These are phyloP conservation scores for Hafferia zeledoni DNA, from an alignment of 2,797 vertebrate species.

Conservation along the genomic window DNA sequence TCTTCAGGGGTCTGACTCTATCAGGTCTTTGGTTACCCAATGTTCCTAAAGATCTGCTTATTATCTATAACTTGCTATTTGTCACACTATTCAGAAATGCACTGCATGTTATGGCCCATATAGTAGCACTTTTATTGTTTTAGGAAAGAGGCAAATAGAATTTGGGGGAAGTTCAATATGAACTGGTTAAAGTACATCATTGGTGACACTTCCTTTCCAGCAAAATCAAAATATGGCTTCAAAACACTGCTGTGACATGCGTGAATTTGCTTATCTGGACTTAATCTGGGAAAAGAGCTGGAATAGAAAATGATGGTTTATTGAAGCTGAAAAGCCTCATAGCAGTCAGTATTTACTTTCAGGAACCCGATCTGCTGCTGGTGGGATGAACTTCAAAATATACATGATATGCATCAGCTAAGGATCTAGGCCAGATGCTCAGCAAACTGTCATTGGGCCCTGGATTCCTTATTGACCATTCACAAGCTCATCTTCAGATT, in stretches of 20 bases:
- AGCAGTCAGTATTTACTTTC: constrained; percentile 8
- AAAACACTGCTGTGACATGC: not conserved
- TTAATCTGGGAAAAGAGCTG: constrained; percentile 6
- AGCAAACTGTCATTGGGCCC: constrained; percentile 23
- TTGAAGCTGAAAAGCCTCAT: constrained; percentile 31
- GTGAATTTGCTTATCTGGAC: not conserved
- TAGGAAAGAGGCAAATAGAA: not conserved
- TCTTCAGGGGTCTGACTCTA: not conserved
- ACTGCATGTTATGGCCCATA: not conserved
- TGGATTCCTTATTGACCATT: constrained; percentile 50
- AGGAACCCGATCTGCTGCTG: not conserved
- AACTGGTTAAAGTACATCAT: not conserved
- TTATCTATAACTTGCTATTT: not conserved
- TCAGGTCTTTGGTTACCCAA: not conserved
- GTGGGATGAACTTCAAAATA: not conserved
- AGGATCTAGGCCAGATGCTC: constrained; percentile 30
- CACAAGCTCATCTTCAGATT: constrained; percentile 40
- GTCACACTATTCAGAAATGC: not conserved
- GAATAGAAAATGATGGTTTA: constrained; percentile 11
- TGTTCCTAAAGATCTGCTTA: not conserved
- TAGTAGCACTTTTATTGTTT: not conserved
- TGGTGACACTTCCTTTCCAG: not conserved
- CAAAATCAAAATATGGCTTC: not conserved
- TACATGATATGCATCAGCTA: not conserved
- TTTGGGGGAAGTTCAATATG: not conserved